Evolutionary conservation across 2,888 invertebrate genomes (phyloP), one percentile per base, ranked within the genome.

Genomic region (Punctoribates punctum): DNA sequence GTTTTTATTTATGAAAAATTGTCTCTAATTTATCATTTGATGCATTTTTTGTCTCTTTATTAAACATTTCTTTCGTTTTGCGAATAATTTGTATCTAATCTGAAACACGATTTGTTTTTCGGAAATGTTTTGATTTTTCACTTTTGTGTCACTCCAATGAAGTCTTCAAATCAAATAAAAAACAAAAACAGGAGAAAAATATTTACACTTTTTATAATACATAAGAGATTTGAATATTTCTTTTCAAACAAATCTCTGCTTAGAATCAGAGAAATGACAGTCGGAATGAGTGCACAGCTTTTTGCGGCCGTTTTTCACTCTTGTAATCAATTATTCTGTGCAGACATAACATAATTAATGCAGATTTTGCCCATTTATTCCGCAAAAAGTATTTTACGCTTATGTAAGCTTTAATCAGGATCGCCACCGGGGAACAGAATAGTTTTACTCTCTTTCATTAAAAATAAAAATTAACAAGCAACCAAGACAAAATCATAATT

Each of bases 261-360:
- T 4, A 17, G 48, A 48, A 11, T 3, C 11, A 48, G 2, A 48
- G 13, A 13, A 48, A 48, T 48, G 48, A 48, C 48, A 48, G n/a
- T 17, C n/a, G n/a, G n/a, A 48, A 48, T 48, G 48, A 48, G 48
- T 8, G 48, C 13, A 48, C 3, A 34, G 34, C n/a, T 34, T 48
- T 48, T 48, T 17, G 48, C 13, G 13, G 13, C n/a, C 2, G 11
- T 11, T 48, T 48, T 48, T 34, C 34, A 34, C 11, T 51, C 20
- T 3, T 57, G 20, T 57, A 57, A 57, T 57, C 11, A 57, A 57
- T 57, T 11, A 57, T 57, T 57, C 57, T n/a, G 11, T 11, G n/a
- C 57, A 20, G 11, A 20, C 25, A 57, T 57, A 57, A 11, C 57
- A 57, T 57, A 57, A 57, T 57, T 57, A 57, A 57, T 57, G 57